phyloP scores from a whole-genome alignment of 1,140 invertebrate genomes.

The Drosophila grimshawi region DNA sequence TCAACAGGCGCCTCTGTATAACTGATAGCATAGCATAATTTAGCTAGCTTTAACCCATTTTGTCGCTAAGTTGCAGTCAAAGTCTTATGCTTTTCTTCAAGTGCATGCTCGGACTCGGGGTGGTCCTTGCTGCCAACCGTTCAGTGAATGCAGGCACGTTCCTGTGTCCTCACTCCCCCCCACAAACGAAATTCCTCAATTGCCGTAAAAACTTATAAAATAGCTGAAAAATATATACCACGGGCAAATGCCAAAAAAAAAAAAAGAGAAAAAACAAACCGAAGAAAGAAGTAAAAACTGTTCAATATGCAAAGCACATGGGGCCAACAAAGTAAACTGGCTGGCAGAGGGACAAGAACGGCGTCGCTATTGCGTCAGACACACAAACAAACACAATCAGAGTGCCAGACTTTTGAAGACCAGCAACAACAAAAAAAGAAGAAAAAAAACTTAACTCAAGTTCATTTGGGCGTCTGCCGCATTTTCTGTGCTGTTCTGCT shows the following conservation, averaged over 20 bases:
- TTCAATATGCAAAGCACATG: constrained; percentile 62
- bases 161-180: not conserved
- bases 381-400: constrained; percentile 8
- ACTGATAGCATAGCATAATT: constrained; percentile 3
- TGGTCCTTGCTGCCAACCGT: constrained; percentile 34
- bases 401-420: constrained; percentile 11
- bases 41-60: not conserved
- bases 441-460: constrained; percentile 53
- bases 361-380: constrained; percentile 37
- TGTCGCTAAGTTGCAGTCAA: no score
- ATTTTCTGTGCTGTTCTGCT: constrained; percentile 4
- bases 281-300: constrained; percentile 15
- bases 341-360: not conserved
- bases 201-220: constrained; percentile 20
- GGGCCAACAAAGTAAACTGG: not conserved
- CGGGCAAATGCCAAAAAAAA: constrained; percentile 5
- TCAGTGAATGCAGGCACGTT: constrained; percentile 40
- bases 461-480: constrained; percentile 49
- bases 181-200: constrained; percentile 29
- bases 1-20: not conserved
- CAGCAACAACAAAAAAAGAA: constrained; percentile 9
- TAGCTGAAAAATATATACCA: constrained; percentile 19
- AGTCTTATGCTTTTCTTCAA: no score
- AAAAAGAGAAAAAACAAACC: not conserved
- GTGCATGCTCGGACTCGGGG: constrained; percentile 3